Base-by-base conservation (phyloP, 2,888 invertebrate species). In the Nomada goodeniana region DNA sequence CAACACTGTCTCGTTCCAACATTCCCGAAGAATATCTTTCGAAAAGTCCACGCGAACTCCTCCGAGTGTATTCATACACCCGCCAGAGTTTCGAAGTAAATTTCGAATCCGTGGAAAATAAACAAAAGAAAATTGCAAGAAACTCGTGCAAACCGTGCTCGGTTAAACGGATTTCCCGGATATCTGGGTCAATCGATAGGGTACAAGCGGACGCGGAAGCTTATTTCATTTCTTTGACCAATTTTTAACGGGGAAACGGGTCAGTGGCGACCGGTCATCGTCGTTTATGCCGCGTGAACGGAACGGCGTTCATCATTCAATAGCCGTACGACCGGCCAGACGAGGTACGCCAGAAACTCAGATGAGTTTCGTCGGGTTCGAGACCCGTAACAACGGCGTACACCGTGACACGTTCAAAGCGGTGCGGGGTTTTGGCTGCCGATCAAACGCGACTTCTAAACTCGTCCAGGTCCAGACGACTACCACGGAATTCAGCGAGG, bases 161-260 rank as follows among this genome's bases (percentile, higher is more conserved):
- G n/a, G 44, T 60, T 20, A 65, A 78, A 65, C n/a, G 64, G 64
- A 79, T 81, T 79, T 65, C 23, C 42, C 7, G 20, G 53, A 64
- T 74, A 81, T 79, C 69, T 63, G 7, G 81, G 81, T 81, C 81
- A 64, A 74, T 81, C 81, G 65, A 81, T 81, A 70, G 57, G 26
- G 50, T 65, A 42, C 26, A 64, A 55, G 44, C 26, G 68, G 42
- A 69, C 60, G 29, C 23, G 53, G 29, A 61, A 13, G 44, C 42
- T 69, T 59, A n/a, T 53, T 57, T 26, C 9, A 5, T 53, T 69
- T 36, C 71, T 59, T 65, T 69, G 70, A 74, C 53, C 70, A 70
- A 47, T 53, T 64, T 77, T 80, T 47, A 2, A 9, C n/a, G 4
- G 9, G 29, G 9, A 75, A 69, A 23, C 23, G 57, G 79, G 63